Conservation (phyloP, 2,113 vertebrate species). For the Microtus pennsylvanicus region DNA sequence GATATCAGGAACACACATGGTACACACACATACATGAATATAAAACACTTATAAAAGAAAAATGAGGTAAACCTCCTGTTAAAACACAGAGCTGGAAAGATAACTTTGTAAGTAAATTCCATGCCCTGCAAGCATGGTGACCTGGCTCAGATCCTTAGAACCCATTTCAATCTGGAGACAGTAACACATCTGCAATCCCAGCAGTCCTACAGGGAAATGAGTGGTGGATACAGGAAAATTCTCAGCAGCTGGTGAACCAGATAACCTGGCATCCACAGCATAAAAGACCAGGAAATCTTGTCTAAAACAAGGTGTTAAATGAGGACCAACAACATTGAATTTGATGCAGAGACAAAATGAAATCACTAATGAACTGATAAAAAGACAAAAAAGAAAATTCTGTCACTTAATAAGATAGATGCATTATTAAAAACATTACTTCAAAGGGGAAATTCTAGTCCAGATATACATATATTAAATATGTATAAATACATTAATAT, state of each 20-base stretch:
- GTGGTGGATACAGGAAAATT: too few relatives aligned
- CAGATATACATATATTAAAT: neutral
- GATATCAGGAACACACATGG: neutral
- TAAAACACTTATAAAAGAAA: neutral
- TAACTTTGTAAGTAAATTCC: neutral
- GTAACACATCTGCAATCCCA: neutral
- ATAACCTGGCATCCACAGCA: too few relatives aligned
- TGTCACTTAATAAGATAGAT: neutral
- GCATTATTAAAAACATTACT: neutral
- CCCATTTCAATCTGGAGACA: neutral
- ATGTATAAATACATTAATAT: neutral
- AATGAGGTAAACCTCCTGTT: too few relatives aligned
- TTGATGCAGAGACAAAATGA: conserved; percentile 8
- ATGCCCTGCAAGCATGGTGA: neutral
- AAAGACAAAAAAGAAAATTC: neutral
- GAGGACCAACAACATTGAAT: neutral
- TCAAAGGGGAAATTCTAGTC: neutral
- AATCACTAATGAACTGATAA: neutral
- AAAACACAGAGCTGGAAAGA: neutral
- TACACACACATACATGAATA: neutral
- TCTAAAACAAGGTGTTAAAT: neutral
- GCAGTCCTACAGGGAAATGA: too few relatives aligned
- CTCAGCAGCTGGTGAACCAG: neutral
- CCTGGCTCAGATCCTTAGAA: neutral
- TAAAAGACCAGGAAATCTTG: neutral